Conservation (phyloP, 1,140 invertebrate species). For the Heliconius himera region DNA sequence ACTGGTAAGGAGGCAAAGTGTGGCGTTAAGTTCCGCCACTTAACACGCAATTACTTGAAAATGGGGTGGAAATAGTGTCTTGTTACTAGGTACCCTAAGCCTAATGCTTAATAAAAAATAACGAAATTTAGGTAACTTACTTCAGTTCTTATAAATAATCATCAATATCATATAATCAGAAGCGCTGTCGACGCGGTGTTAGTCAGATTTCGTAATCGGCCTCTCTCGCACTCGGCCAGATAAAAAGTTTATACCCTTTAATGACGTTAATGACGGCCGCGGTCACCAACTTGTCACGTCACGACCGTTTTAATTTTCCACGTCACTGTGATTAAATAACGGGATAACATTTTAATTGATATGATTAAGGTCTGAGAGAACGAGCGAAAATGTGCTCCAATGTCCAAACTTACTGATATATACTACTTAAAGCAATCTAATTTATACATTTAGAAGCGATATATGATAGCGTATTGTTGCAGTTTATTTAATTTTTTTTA, state of each 20-base stretch:
- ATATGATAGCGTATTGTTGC: too few relatives aligned
- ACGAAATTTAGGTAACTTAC: neutral
- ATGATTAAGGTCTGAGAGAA: constrained; percentile 7
- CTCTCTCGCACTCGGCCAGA: neutral
- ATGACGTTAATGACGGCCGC: constrained; percentile 8
- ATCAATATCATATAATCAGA: neutral
- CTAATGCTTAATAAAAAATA: too few relatives aligned
- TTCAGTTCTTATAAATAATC: neutral
- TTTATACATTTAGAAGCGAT: too few relatives aligned
- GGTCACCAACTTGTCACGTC: constrained; percentile 10
- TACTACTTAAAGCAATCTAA: neutral
- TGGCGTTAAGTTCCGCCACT: too few relatives aligned
- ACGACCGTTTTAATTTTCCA: constrained; percentile 22
- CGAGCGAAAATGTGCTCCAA: neutral
- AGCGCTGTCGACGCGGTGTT: neutral
- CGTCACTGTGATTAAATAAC: neutral
- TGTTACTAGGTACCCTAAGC: too few relatives aligned
- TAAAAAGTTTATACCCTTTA: constrained; percentile 16
- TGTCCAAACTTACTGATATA: neutral
- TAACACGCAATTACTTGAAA: too few relatives aligned
- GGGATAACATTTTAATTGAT: constrained; percentile 14
- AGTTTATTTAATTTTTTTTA: too few relatives aligned
- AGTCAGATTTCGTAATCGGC: neutral
- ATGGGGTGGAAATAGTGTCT: too few relatives aligned
- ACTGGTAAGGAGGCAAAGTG: too few relatives aligned